These are phyloP conservation scores for Metopolophium dirhodum DNA, from an alignment of 1,140 invertebrate genomes.

Conservation along the genomic window DNA sequence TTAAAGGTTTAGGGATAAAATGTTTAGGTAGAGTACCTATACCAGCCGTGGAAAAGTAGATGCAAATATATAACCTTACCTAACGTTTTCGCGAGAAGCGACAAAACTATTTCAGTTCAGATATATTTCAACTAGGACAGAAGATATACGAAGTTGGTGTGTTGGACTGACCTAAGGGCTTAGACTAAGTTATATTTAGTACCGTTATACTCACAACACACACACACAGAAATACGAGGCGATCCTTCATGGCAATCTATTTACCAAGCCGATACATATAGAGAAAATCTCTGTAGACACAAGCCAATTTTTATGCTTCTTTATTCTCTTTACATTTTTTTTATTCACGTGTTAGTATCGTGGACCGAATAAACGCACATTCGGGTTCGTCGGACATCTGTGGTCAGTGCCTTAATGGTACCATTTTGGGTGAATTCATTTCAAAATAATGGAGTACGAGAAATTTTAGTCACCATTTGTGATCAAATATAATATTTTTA, in stretches of 20 bases:
- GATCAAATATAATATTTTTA: neutral
- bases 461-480: neutral
- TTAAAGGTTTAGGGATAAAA: neutral
- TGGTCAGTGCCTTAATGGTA: neutral
- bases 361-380: neutral
- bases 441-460: neutral
- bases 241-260: neutral
- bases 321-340: neutral
- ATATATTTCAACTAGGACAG: neutral
- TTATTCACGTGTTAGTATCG: neutral
- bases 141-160: neutral
- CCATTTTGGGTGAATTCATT: neutral
- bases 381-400: neutral
- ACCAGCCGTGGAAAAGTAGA: too few relatives aligned
- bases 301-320: too few relatives aligned
- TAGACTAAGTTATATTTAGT: neutral
- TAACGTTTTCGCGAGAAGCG: too few relatives aligned
- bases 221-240: neutral
- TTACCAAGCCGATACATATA: neutral
- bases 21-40: too few relatives aligned
- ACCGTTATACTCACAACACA: neutral
- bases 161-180: too few relatives aligned
- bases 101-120: too few relatives aligned
- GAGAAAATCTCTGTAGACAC: too few relatives aligned
- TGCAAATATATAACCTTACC: too few relatives aligned